These are phyloP conservation scores for Pheosia gnoma DNA, from an alignment of 2,888 invertebrate genomes.

Conservation along the genomic window DNA sequence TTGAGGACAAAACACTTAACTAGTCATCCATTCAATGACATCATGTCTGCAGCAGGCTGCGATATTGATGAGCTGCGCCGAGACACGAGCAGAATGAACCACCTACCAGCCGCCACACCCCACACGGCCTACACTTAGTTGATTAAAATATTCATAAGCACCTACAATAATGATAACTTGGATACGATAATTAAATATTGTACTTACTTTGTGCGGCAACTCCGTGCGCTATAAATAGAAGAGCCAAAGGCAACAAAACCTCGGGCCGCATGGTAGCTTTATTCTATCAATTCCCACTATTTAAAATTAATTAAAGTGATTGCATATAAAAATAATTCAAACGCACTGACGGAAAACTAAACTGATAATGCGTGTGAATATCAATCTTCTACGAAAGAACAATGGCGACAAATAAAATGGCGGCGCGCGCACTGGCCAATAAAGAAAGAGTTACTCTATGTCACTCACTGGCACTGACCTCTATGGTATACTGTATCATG, in stretches of 20 bases:
- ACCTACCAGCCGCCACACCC: not conserved
- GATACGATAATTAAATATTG: not conserved
- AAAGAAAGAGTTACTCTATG: too few relatives aligned
- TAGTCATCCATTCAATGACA: constrained; percentile 53
- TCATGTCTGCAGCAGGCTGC: constrained; percentile 40
- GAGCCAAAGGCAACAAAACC: constrained; percentile 44
- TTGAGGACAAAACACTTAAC: constrained; percentile 22
- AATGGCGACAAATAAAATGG: too few relatives aligned
- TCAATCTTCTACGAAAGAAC: too few relatives aligned
- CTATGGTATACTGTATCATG: too few relatives aligned
- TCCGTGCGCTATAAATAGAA: constrained; percentile 67
- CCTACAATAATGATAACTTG: not conserved
- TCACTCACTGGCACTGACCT: too few relatives aligned
- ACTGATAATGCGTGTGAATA: too few relatives aligned
- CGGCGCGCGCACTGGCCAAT: too few relatives aligned
- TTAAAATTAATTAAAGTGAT: too few relatives aligned
- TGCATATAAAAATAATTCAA: too few relatives aligned
- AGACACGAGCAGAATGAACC: too few relatives aligned
- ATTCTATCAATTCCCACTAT: constrained; percentile 14
- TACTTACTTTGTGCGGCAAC: constrained; percentile 67
- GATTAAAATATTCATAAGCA: not conserved
- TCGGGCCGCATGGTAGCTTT: constrained; percentile 36
- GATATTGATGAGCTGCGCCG: constrained; percentile 22
- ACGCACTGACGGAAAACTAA: too few relatives aligned
- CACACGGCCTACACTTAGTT: not conserved